Base-by-base conservation (phyloP, 1,140 invertebrate genomes). In the Maconellicoccus hirsutus region DNA sequence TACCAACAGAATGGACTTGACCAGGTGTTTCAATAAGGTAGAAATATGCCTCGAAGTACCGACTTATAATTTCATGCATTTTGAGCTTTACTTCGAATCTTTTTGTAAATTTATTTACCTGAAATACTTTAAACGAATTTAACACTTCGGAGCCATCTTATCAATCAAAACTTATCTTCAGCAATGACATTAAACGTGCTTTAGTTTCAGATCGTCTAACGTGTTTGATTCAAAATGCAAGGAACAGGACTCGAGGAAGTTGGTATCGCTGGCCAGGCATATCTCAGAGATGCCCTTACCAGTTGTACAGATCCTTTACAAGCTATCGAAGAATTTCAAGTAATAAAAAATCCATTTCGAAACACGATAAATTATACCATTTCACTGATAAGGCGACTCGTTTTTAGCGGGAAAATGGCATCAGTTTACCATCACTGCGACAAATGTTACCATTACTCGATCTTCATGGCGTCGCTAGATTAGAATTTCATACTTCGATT, bases 301-400 rank as follows among this genome's bases (percentile, higher is more conserved):
- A 96, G 93, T 77, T 98, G 94, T 79, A 93, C 93, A 0, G 94
- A 98, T 83, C 95, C 95, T 16, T 78, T 98, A 1, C 94, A 94
- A 83, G 94, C 94, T 52, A 98, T 98, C 75, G 93, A 97, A 83
- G 94, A 96, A 82, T 98, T 98, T 84, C 96, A 98, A 84, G 89
- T 89, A 81, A n/a, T 2, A 69, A 72, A 25, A 26, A 52, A 16
- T 14, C n/a, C n/a, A n/a, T n/a, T 12, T 33, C 29, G 29, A 33
- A 33, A 6, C 29, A 33, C 19, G 7, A 6, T 27, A 69, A n/a
- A n/a, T n/a, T 26, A 69, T 69, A 4, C 19, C n/a, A 22, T 69
- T 69, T 76, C 74, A 75, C 70, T 61, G 3, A 33, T 6, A 6
- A 6, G 12, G 4, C 29, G 3, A 33, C 42, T 66, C 66, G 52